Conservation (phyloP, 2,113 vertebrate genomes). For the Istiophorus platypterus region DNA sequence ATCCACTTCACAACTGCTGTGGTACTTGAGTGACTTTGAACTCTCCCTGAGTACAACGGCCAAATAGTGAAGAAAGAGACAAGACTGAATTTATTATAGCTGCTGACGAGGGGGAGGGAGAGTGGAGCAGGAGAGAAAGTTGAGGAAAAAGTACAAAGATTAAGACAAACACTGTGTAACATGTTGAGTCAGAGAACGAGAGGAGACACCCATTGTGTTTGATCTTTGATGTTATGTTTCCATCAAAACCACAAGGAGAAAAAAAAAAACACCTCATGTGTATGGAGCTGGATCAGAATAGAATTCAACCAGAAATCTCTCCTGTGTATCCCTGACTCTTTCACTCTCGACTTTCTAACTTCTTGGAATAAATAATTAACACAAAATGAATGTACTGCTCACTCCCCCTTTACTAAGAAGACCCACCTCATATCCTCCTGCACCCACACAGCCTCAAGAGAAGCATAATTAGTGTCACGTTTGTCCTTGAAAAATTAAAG, state of each 20-base stretch:
- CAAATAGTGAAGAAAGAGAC: slow-evolving; percentile 42
- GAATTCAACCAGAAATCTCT: slow-evolving; percentile 28
- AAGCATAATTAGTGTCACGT: not conserved
- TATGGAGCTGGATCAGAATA: slow-evolving; percentile 35
- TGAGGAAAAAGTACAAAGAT: slow-evolving; percentile 41
- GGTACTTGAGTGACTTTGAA: slow-evolving; percentile 75
- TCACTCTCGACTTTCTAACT: slow-evolving; percentile 33
- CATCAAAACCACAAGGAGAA: slow-evolving; percentile 35
- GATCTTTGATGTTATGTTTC: slow-evolving; percentile 64
- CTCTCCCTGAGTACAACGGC: slow-evolving; percentile 57
- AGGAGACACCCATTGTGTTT: slow-evolving; percentile 45
- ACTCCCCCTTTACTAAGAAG: not conserved
- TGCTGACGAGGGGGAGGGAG: slow-evolving; percentile 7
- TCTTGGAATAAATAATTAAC: slow-evolving; percentile 50
- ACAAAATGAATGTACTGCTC: slow-evolving; percentile 13
- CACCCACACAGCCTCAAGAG: slow-evolving; percentile 1
- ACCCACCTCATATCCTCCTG: not conserved
- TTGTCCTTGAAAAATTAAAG: not conserved
- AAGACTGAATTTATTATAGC: slow-evolving; percentile 33
- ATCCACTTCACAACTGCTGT: slow-evolving; percentile 63
- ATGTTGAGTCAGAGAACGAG: slow-evolving; percentile 48
- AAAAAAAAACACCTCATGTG: slow-evolving; percentile 15
- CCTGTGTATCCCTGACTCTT: slow-evolving; percentile 35
- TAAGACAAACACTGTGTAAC: slow-evolving; percentile 47
- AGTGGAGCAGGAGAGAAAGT: slow-evolving; percentile 39